Evolutionary conservation across 2,797 vertebrate species (phyloP).

Genomic region (Synanceia verrucosa): DNA sequence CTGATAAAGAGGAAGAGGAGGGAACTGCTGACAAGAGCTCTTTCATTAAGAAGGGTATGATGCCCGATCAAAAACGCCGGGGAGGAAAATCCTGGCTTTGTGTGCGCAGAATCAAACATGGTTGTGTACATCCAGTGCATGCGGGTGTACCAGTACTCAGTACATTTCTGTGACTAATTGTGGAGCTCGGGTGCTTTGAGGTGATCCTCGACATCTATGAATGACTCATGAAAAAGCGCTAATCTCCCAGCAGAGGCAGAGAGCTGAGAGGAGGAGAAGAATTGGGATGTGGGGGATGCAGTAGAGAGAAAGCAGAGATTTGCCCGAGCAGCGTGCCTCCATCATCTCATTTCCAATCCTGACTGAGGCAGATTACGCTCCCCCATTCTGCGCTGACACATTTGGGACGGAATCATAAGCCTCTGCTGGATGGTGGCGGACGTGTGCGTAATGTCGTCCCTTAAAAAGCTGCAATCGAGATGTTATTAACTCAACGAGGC

Average conservation of each 20-base stretch:
- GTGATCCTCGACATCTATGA: slow-evolving; percentile 64
- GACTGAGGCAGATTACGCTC: slow-evolving; percentile 71
- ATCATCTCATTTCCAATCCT: slow-evolving; percentile 68
- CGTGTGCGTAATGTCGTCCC: slow-evolving; percentile 33
- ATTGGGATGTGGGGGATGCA: slow-evolving; percentile 36
- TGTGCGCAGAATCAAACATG: slow-evolving; percentile 18
- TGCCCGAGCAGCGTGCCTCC: slow-evolving; percentile 50
- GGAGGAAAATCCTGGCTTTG: slow-evolving; percentile 50
- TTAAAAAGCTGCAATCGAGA: slow-evolving; percentile 51
- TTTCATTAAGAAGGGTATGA: slow-evolving; percentile 36
- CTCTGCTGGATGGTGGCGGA: slow-evolving; percentile 25
- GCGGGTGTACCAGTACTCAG: slow-evolving; percentile 13
- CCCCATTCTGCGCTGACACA: slow-evolving; percentile 67
- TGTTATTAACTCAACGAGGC: slow-evolving; percentile 60
- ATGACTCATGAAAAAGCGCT: slow-evolving; percentile 72
- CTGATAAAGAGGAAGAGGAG: slow-evolving; percentile 30
- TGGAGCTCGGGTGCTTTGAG: slow-evolving; percentile 47
- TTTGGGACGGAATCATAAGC: slow-evolving; percentile 67
- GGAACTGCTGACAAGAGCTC: slow-evolving; percentile 51
- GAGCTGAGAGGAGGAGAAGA: slow-evolving; percentile 41
- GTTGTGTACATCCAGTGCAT: slow-evolving; percentile 4
- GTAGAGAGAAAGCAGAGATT: slow-evolving; percentile 61
- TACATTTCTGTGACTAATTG: slow-evolving; percentile 63
- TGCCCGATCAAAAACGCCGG: slow-evolving; percentile 38
- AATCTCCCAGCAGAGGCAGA: slow-evolving; percentile 54